These are phyloP conservation scores for Psilopogon haemacephalus DNA, from an alignment of 2,113 vertebrate species.

Conservation along the genomic window DNA sequence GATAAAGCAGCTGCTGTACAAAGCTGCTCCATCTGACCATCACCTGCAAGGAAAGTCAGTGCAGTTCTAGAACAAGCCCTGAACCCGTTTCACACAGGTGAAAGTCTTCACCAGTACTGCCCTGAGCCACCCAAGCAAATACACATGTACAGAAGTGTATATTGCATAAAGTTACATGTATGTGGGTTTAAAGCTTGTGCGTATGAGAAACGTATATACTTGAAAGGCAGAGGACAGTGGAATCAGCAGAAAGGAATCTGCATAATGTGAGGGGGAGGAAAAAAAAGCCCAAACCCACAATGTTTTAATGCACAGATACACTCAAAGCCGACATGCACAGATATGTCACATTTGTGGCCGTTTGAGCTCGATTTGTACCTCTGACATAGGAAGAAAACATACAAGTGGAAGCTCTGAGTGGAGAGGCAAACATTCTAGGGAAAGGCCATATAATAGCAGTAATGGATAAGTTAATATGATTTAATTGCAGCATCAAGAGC, in stretches of 20 bases:
- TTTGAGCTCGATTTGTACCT: no score
- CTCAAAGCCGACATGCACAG: not conserved
- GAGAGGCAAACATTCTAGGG: no score
- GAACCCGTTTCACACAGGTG: not conserved
- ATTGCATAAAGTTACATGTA: not conserved
- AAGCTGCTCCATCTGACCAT: not conserved
- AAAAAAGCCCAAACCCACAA: not conserved
- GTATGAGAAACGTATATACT: not conserved
- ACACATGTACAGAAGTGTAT: not conserved
- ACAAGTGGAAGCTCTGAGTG: no score
- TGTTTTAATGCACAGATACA: not conserved
- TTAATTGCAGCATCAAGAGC: no score
- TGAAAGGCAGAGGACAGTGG: not conserved
- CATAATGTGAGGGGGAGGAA: not conserved
- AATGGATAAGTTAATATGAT: no score
- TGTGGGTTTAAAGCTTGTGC: not conserved
- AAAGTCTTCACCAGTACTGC: not conserved
- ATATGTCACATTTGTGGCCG: fast-evolving
- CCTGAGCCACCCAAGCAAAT: not conserved
- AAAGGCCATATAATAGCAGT: no score
- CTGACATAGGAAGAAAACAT: no score
- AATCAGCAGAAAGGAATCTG: not conserved
- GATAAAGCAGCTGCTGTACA: not conserved
- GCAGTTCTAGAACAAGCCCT: not conserved
- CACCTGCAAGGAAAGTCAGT: not conserved